Conservation (phyloP, 2,113 vertebrate genomes). For the Pimephales promelas region DNA sequence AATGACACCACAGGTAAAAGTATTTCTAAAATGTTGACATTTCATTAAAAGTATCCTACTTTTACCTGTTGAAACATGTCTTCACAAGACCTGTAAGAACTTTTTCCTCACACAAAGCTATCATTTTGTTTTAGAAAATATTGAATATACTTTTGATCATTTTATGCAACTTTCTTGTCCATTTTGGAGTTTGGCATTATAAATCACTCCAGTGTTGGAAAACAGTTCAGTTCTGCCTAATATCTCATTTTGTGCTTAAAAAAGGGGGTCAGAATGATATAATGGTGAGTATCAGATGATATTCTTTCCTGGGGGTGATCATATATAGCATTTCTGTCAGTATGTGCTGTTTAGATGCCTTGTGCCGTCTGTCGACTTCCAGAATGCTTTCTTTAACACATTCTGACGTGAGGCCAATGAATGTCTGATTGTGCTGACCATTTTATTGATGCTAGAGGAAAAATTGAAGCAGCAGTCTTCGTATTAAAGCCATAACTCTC, state of each 20-base stretch:
- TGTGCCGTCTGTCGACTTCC: constrained; percentile 34
- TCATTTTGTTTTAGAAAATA: neutral
- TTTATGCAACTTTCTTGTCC: neutral
- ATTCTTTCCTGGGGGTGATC: neutral
- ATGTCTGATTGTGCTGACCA: constrained; percentile 68
- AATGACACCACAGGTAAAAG: too few species aligned
- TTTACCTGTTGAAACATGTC: too few species aligned
- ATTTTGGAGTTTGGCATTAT: neutral
- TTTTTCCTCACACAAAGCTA: neutral
- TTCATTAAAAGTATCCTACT: too few species aligned
- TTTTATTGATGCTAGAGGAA: constrained; percentile 67
- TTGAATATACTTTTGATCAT: neutral
- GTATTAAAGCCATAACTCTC: constrained; percentile 78
- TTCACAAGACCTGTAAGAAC: too few species aligned
- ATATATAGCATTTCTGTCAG: constrained; percentile 24
- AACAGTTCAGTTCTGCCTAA: too few species aligned
- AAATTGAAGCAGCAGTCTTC: constrained; percentile 69
- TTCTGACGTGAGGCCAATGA: constrained; percentile 67
- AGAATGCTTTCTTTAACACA: constrained; percentile 61
- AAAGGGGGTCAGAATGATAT: neutral
- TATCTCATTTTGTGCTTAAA: neutral
- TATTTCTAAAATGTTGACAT: too few species aligned
- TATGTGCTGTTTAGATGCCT: constrained; percentile 46
- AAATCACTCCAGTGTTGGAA: neutral
- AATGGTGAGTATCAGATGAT: neutral